Evolutionary conservation across 2,113 vertebrate species (phyloP).

Genomic region (Sus scrofa): DNA sequence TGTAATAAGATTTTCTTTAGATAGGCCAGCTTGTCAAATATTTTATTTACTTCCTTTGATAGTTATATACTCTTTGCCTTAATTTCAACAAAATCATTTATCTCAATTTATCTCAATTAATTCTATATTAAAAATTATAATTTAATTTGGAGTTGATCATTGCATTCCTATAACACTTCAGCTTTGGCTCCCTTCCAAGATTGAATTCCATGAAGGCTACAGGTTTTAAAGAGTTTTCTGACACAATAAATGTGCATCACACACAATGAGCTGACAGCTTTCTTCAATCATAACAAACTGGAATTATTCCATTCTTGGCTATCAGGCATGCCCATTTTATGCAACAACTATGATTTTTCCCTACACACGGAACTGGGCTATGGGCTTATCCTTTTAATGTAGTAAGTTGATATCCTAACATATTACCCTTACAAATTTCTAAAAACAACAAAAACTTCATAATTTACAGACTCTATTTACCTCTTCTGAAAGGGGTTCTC

Average conservation of each 20-base stretch:
- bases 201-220: neutral
- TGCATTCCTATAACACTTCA: conserved; percentile 68
- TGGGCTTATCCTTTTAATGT: conserved; percentile 7
- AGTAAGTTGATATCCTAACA: neutral
- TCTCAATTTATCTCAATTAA: conserved; percentile 65
- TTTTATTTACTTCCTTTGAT: conserved; percentile 60
- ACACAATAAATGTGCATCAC: neutral
- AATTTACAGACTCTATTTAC: neutral
- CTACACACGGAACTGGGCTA: neutral
- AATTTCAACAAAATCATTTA: conserved; percentile 74
- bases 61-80: conserved; percentile 63
- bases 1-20: neutral
- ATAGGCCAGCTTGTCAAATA: conserved; percentile 19
- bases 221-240: conserved; percentile 21
- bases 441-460: neutral
- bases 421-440: neutral
- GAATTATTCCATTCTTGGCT: neutral
- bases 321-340: neutral
- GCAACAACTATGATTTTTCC: conserved; percentile 30
- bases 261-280: neutral
- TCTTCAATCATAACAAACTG: conserved; percentile 39
- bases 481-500: neutral
- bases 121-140: conserved; percentile 65
- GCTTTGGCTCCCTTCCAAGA: conserved; percentile 64
- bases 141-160: conserved; percentile 80